Percentiles rank a stretch among this genome's conserved stretches.
Conservation (phyloP, 2,797 vertebrate genomes). For the Diglossa cyanea region DNA sequence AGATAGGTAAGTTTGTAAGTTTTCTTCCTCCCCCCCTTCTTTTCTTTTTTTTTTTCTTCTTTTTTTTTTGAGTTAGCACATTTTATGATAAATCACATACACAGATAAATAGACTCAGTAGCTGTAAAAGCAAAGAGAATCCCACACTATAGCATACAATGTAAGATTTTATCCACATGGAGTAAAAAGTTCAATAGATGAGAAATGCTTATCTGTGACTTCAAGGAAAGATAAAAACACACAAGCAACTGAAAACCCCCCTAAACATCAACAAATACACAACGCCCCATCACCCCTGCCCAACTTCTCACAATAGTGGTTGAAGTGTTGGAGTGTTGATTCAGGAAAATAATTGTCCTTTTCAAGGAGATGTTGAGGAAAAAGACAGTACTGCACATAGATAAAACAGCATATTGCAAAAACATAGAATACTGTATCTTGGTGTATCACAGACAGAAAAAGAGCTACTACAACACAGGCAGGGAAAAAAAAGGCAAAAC, state of each 20-base stretch:
- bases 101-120: neutral
- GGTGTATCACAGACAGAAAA: neutral
- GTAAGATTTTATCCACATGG: neutral
- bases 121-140: neutral
- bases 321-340: neutral
- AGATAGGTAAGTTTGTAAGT: neutral
- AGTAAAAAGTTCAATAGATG: neutral
- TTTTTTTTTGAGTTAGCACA: neutral
- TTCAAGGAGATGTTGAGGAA: neutral
- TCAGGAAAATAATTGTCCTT: constrained; percentile 19
- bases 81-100: neutral
- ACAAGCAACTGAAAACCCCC: rapidly evolving
- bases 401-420: neutral
- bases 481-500: neutral
- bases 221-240: neutral
- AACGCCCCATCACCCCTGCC: rapidly evolving
- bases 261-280: neutral
- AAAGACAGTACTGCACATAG: neutral
- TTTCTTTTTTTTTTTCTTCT: rapidly evolving
- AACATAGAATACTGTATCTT: neutral
- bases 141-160: neutral
- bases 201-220: constrained; percentile 13
- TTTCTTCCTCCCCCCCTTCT: neutral
- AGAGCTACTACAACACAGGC: neutral
- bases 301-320: neutral